Evolutionary conservation across 1,140 invertebrate genomes (phyloP).

Genomic region (Calephelis virginiensis): DNA sequence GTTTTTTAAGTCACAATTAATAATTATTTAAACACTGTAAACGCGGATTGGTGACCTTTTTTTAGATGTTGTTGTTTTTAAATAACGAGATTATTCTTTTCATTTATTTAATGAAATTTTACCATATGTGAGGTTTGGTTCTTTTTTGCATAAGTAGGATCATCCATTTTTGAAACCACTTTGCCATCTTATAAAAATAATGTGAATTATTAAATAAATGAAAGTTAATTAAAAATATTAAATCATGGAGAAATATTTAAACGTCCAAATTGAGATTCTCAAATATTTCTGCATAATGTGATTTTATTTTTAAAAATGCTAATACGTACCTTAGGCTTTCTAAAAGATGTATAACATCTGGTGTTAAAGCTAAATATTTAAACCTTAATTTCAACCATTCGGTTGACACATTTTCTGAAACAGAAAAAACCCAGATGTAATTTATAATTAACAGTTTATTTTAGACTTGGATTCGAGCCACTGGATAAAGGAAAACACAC

Average conservation of each 20-base stretch:
- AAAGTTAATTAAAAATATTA: conserved; percentile 30
- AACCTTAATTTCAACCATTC: conserved; percentile 88
- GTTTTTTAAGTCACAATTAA: too few relatives aligned
- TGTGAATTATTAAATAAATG: conserved; percentile 9
- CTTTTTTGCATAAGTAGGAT: neutral
- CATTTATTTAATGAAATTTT: too few relatives aligned
- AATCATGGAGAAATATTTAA: conserved; percentile 72
- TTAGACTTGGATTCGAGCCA: conserved; percentile 13
- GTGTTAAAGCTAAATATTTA: conserved; percentile 82
- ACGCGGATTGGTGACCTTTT: too few relatives aligned
- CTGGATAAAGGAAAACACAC: conserved; percentile 4
- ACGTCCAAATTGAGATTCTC: conserved; percentile 21
- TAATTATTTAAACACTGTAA: too few relatives aligned
- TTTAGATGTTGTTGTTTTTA: too few relatives aligned
- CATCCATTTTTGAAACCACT: conserved; percentile 28
- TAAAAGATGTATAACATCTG: conserved; percentile 83
- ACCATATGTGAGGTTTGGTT: neutral
- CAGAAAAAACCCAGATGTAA: conserved; percentile 38
- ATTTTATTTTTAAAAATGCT: conserved; percentile 23
- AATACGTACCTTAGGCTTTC: conserved; percentile 79
- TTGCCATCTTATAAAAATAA: neutral
- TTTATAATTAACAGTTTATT: conserved; percentile 9
- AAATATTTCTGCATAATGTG: conserved; percentile 74
- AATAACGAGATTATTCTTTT: neutral
- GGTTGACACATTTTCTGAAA: conserved; percentile 83